A percentile compares a stretch with the other conserved stretches of the same genome.
Evolutionary conservation across 1,140 invertebrate genomes (phyloP).

Genomic region (Sinonovacula constricta): DNA sequence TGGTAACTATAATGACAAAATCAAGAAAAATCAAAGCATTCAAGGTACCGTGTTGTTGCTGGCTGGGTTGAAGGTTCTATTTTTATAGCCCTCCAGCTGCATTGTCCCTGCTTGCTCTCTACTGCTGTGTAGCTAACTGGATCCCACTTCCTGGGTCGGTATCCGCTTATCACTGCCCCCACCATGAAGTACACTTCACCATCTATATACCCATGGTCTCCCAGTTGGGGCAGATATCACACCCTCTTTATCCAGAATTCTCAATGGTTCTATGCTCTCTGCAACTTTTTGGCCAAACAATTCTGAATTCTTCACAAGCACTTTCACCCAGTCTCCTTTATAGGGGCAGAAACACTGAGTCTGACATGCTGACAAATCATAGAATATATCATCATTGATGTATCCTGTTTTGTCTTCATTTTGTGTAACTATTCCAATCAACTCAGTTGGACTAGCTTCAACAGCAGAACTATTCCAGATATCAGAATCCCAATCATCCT

Average conservation of each 20-base stretch:
- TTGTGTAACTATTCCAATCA: constrained; percentile 65
- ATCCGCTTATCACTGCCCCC: constrained; percentile 59
- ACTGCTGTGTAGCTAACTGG: constrained; percentile 65
- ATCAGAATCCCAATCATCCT: neutral
- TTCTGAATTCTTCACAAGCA: constrained; percentile 50
- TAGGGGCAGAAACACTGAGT: constrained; percentile 59
- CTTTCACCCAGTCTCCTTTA: constrained; percentile 73
- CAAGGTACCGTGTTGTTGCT: neutral
- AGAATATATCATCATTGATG: constrained; percentile 66
- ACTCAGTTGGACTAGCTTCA: constrained; percentile 20
- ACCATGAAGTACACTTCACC: constrained; percentile 67
- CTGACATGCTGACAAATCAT: constrained; percentile 54
- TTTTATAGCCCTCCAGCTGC: constrained; percentile 66
- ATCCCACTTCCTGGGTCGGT: constrained; percentile 66
- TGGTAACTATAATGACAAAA: too few species aligned
- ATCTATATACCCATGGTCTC: constrained; percentile 74
- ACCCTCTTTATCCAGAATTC: constrained; percentile 63
- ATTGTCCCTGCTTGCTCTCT: constrained; percentile 71
- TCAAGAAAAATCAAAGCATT: too few species aligned
- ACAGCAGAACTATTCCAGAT: neutral
- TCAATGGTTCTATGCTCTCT: constrained; percentile 63
- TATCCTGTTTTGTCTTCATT: constrained; percentile 55
- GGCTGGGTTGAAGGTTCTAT: constrained; percentile 27
- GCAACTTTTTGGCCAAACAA: constrained; percentile 40
- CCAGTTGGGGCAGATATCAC: constrained; percentile 60